These are phyloP conservation scores for Vidua macroura DNA, from an alignment of 2,113 vertebrate genomes.

Conservation along the genomic window DNA sequence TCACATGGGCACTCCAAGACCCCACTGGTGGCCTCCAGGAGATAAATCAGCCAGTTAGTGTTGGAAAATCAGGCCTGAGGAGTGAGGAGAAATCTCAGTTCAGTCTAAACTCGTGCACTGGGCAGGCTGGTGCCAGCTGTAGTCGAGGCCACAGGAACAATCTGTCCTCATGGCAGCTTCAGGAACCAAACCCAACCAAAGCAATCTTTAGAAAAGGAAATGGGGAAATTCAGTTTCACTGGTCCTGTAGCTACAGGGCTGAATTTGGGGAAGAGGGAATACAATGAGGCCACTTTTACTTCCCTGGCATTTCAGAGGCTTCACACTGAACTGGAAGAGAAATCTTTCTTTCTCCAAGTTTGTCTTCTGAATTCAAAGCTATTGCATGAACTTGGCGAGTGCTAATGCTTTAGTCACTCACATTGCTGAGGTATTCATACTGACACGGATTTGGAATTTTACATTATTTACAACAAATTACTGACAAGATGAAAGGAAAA, in stretches of 20 bases:
- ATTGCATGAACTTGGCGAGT: background rate
- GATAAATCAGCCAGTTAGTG: background rate
- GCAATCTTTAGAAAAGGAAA: background rate
- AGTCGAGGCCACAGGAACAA: background rate
- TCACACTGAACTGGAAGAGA: background rate
- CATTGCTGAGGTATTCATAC: background rate
- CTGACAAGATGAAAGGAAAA: background rate
- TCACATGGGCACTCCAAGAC: background rate
- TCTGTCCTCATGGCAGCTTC: background rate
- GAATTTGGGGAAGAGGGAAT: background rate
- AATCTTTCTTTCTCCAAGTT: background rate
- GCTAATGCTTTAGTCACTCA: background rate
- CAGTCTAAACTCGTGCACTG: fast-evolving
- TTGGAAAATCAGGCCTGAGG: background rate
- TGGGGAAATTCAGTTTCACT: background rate
- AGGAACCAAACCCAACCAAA: background rate
- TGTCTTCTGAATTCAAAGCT: background rate
- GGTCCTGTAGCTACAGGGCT: background rate
- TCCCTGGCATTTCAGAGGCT: background rate
- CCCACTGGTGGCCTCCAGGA: background rate
- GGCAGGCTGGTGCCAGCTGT: background rate
- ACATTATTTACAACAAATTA: background rate
- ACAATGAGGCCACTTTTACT: background rate
- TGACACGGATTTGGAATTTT: background rate
- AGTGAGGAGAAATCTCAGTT: background rate